Evolutionary conservation across 2,888 invertebrate species (phyloP).

Genomic region (Nipponacmea schrenckii): DNA sequence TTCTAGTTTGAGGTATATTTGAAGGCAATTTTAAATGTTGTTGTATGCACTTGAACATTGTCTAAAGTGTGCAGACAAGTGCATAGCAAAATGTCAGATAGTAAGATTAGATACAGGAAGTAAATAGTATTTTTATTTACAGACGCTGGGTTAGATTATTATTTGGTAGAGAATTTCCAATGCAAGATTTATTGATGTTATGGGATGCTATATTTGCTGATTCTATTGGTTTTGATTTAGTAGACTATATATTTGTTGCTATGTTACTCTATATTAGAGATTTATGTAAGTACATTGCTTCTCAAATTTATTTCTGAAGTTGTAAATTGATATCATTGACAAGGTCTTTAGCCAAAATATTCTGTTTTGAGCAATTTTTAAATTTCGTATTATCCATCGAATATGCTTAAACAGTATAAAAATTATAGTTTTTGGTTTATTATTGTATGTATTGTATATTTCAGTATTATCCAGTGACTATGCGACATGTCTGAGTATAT

Average conservation of each 20-base stretch:
- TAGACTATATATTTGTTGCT: slow-evolving; percentile 80
- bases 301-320: not conserved
- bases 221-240: slow-evolving; percentile 70
- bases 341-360: too few relatives aligned
- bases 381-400: too few relatives aligned
- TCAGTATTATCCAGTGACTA: slow-evolving; percentile 76
- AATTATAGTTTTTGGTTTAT: too few relatives aligned
- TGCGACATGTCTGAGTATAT: slow-evolving; percentile 74
- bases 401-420: too few relatives aligned
- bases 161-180: slow-evolving; percentile 85
- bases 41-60: too few relatives aligned
- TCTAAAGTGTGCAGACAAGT: too few relatives aligned
- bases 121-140: slow-evolving; percentile 33
- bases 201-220: slow-evolving; percentile 88
- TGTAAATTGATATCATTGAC: too few relatives aligned
- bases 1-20: too few relatives aligned
- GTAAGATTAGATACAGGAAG: too few relatives aligned
- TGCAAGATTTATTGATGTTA: slow-evolving; percentile 79
- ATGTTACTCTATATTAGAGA: slow-evolving; percentile 80
- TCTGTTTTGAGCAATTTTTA: too few relatives aligned
- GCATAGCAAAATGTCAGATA: too few relatives aligned
- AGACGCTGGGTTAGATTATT: slow-evolving; percentile 86
- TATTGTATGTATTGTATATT: slow-evolving; percentile 30
- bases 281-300: slow-evolving; percentile 72
- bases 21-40: too few relatives aligned